These are phyloP conservation scores for Galendromus occidentalis DNA, from an alignment of 1,140 invertebrate species.

Conservation along the genomic window DNA sequence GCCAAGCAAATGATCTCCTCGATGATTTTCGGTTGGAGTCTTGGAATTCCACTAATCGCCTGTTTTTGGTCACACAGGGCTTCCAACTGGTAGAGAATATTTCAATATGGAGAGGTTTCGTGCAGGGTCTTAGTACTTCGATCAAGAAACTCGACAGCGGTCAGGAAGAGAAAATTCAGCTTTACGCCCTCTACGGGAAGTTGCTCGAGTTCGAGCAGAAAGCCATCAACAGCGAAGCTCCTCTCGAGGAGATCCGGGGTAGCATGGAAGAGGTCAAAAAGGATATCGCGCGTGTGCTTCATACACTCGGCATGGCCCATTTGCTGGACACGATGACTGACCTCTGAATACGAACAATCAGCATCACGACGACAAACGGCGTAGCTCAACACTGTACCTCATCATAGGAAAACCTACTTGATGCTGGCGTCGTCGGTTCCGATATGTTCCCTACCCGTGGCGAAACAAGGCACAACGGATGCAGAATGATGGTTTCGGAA, in stretches of 20 bases:
- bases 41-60: not conserved
- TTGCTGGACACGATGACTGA: slow-evolving; percentile 1
- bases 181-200: not conserved
- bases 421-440: too few relatives aligned
- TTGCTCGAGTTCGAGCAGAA: slow-evolving; percentile 7
- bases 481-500: too few relatives aligned
- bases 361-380: too few relatives aligned
- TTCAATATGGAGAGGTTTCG: slow-evolving; percentile 6
- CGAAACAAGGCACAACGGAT: too few relatives aligned
- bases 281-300: not conserved
- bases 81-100: slow-evolving; percentile 5
- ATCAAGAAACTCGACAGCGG: slow-evolving; percentile 11
- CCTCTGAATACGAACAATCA: not conserved
- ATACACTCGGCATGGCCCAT: not conserved
- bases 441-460: too few relatives aligned
- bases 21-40: too few relatives aligned
- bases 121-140: slow-evolving; percentile 10
- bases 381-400: too few relatives aligned
- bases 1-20: too few relatives aligned
- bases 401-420: too few relatives aligned
- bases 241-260: slow-evolving; percentile 4
- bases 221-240: not conserved
- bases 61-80: not conserved
- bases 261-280: slow-evolving; percentile 3
- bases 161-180: slow-evolving; percentile 2